phyloP scores from a whole-genome alignment of 2,797 vertebrate species.

The Sebastolobus alascanus region DNA sequence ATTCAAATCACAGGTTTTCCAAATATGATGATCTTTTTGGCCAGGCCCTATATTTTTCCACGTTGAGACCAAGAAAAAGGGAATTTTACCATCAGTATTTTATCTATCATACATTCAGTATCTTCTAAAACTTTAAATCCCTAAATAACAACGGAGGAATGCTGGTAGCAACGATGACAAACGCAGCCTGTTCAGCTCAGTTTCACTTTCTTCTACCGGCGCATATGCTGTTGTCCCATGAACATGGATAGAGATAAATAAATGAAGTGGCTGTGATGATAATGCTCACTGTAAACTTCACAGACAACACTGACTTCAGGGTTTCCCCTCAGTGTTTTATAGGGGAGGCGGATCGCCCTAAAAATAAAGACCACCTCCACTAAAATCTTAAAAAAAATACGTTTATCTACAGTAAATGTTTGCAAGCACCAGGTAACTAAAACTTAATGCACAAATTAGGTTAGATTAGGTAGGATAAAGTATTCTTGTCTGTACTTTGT shows the following conservation, averaged over 20 bases:
- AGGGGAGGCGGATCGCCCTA: background rate
- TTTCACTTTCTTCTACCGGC: background rate
- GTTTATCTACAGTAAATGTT: background rate
- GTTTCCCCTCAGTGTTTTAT: background rate
- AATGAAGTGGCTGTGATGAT: background rate
- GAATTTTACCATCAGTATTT: background rate
- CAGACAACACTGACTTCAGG: background rate
- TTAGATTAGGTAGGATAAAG: background rate
- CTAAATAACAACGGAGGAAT: background rate
- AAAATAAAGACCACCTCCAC: background rate
- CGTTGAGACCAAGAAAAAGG: background rate
- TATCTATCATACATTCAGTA: background rate
- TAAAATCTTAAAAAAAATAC: background rate
- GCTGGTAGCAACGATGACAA: background rate
- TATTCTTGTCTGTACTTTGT: background rate
- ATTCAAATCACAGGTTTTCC: background rate
- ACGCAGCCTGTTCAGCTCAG: background rate
- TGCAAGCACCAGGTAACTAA: background rate
- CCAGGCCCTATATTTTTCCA: no score
- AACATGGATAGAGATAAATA: slow-evolving; percentile 1
- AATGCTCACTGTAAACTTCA: background rate
- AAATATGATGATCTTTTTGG: no score
- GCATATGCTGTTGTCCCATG: background rate
- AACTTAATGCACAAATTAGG: background rate
- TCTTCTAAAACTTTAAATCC: background rate